Conservation (phyloP, 1,140 invertebrate species). For the Temnothorax curvispinosus region DNA sequence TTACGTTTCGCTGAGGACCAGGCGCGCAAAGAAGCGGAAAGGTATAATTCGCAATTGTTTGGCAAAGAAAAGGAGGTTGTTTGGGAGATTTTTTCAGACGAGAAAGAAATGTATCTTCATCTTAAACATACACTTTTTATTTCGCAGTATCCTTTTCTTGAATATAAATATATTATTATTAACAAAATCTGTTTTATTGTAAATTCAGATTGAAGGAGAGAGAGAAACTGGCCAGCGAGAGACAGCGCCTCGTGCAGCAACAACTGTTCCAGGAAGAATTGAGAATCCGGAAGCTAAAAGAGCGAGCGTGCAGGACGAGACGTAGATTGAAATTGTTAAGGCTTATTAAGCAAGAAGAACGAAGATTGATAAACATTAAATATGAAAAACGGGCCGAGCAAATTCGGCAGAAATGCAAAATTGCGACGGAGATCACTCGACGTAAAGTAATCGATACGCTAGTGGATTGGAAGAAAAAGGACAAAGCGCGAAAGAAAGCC, state of each 20-base stretch:
- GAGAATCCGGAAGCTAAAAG: slow-evolving; percentile 21
- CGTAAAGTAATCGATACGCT: slow-evolving; percentile 63
- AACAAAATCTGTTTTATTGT: neutral
- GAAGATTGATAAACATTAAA: slow-evolving; percentile 37
- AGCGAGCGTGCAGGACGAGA: slow-evolving; percentile 27
- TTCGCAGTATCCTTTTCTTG: neutral
- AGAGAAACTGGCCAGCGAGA: slow-evolving; percentile 4
- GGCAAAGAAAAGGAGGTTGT: neutral
- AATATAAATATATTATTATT: neutral
- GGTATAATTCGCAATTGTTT: slow-evolving; percentile 59
- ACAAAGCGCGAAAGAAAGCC: slow-evolving; percentile 50
- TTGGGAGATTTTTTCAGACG: neutral
- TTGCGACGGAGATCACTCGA: slow-evolving; percentile 36
- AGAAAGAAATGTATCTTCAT: neutral
- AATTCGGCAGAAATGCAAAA: slow-evolving; percentile 56
- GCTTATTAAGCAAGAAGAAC: slow-evolving; percentile 34
- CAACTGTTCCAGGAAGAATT: slow-evolving; percentile 31
- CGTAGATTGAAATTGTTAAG: slow-evolving; percentile 43
- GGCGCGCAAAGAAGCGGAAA: slow-evolving; percentile 72
- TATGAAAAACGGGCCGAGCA: slow-evolving; percentile 10
- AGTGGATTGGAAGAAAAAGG: slow-evolving; percentile 62
- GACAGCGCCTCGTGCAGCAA: neutral
- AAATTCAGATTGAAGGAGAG: slow-evolving; percentile 54
- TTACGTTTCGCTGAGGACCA: slow-evolving; percentile 69
- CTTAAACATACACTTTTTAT: neutral